Percentiles rank a stretch among this genome's conserved stretches.
These are phyloP conservation scores for Cantharis rustica DNA, from an alignment of 2,888 invertebrate species.

Conservation along the genomic window DNA sequence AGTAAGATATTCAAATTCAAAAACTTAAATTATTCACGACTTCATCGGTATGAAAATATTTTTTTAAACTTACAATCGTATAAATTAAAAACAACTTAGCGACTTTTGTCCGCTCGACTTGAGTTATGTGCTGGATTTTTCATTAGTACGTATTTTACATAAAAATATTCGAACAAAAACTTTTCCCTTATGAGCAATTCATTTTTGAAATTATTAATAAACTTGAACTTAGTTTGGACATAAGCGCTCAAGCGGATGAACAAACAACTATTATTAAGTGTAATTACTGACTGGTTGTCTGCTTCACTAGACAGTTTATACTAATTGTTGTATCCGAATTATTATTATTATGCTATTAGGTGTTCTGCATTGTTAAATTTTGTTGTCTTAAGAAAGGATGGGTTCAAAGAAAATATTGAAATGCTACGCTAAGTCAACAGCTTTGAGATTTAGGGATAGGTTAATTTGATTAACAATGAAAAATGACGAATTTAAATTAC, in stretches of 20 bases:
- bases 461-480: slow-evolving; percentile 4
- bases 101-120: not conserved
- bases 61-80: not conserved
- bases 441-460: slow-evolving; percentile 17
- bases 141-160: not conserved
- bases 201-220: not conserved
- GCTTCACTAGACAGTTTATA: slow-evolving; percentile 29
- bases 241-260: slow-evolving; percentile 16
- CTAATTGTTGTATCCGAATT: slow-evolving; percentile 35
- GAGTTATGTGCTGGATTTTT: not conserved
- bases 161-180: not conserved
- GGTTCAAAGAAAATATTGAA: slow-evolving; percentile 12
- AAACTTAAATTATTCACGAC: not conserved
- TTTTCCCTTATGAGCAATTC: not conserved
- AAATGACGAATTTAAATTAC: slow-evolving; percentile 12
- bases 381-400: slow-evolving; percentile 15
- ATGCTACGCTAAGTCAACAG: slow-evolving; percentile 9
- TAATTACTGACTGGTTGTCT: slow-evolving; percentile 32
- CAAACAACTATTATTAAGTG: slow-evolving; percentile 31
- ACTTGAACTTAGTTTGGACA: slow-evolving; percentile 6
- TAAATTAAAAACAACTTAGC: not conserved
- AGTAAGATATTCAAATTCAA: not conserved
- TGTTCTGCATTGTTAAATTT: slow-evolving; percentile 11
- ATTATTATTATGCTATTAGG: slow-evolving; percentile 32
- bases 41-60: not conserved